phyloP scores from a whole-genome alignment of 2,888 invertebrate species.

The Geophilus truncorum region DNA sequence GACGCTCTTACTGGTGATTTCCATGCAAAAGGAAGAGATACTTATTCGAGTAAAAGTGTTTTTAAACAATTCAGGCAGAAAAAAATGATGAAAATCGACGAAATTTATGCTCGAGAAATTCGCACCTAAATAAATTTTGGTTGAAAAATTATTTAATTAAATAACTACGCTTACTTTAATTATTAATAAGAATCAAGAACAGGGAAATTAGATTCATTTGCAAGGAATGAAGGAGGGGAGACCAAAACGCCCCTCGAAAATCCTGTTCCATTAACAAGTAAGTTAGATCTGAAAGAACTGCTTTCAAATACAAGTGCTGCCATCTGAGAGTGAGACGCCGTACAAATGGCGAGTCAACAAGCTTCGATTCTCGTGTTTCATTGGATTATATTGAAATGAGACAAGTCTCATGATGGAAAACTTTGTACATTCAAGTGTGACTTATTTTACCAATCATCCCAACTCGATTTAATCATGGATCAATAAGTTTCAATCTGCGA shows the following conservation, averaged over 20 bases:
- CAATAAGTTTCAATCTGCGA: too few species aligned
- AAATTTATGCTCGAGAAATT: not conserved
- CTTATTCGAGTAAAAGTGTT: not conserved
- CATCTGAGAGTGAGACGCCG: not conserved
- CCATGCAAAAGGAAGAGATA: not conserved
- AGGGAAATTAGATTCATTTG: not conserved
- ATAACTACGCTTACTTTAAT: not conserved
- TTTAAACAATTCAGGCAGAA: not conserved
- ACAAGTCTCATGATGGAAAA: too few species aligned
- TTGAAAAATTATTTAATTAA: not conserved
- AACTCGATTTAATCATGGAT: too few species aligned
- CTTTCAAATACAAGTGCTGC: not conserved
- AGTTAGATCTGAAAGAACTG: not conserved
- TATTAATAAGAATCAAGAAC: not conserved
- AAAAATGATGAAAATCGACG: not conserved
- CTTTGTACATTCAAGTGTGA: not conserved
- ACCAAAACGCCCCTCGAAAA: not conserved
- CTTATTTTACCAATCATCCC: too few species aligned
- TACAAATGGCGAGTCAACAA: not conserved
- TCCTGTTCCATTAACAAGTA: not conserved
- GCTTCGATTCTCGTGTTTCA: not conserved
- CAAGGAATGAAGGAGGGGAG: not conserved
- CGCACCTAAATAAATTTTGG: not conserved
- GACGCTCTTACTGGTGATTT: constrained; percentile 4
- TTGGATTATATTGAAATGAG: not conserved